Base-by-base conservation (phyloP, 2,888 invertebrate species). In the Luperina nickerlii region DNA sequence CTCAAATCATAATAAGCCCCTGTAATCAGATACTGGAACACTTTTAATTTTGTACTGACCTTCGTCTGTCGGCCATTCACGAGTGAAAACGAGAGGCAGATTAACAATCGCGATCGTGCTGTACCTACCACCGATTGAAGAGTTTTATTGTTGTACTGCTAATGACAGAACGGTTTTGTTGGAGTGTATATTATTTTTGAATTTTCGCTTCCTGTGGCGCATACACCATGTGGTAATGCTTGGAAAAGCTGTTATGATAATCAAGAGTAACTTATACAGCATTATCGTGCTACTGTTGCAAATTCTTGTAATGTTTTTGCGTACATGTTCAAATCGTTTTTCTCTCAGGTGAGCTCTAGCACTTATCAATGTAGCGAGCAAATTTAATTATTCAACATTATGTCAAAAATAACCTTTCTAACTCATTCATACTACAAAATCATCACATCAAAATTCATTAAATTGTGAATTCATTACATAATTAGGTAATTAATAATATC, bases 1-100 rank as follows among this genome's bases (percentile, higher is more conserved):
- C 90, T 91, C 91, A 90, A 92, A 92, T 91, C 90, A 91, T 94
- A 95, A 95, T 95, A 96, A 94, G 92, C 92, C 92, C 90, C 93
- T 88, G 95, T 96, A 96, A 96, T 96, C 96, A 95, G 96, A 96
- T 96, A 95, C 93, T 94, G 95, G 94, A 95, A 94, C 95, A 96
- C 96, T 96, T 96, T 96, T 96, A 96, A 96, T 96, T 96, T 96
- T 94, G 93, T 92, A 78, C 86, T 93, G 96, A 96, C 96, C 96
- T 96, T 96, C 96, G 94, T 89, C 89, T 91, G 95, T 95, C 94
- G 94, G 92, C 94, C 95, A 93, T 95, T 96, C 96, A 94, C 95
- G 94, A 94, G 95, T 94, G 96, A 96, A 96, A 96, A 96, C 93
- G 96, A 95, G 94, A 94, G 94, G 94, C 93, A 93, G 96, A 96